Evolutionary conservation across 2,888 invertebrate genomes (phyloP).

Genomic region (Eupithecia tripunctaria): DNA sequence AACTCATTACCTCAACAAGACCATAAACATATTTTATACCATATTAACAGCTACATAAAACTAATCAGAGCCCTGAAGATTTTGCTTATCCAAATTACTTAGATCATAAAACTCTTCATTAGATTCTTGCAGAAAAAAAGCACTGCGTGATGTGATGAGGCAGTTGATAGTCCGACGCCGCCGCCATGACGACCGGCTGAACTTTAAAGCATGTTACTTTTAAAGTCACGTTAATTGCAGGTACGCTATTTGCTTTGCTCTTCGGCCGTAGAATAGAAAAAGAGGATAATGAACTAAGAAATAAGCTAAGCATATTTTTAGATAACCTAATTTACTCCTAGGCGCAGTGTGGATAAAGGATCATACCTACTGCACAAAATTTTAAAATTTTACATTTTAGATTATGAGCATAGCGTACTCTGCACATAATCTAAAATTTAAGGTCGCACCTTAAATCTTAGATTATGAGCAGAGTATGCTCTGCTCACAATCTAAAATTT

Average conservation of each 20-base stretch:
- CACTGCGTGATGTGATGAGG: constrained; percentile 50
- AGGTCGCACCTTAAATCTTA: no score
- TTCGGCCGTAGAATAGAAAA: constrained; percentile 42
- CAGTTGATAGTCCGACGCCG: constrained; percentile 62
- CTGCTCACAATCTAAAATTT: no score
- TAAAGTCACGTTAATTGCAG: constrained; percentile 76
- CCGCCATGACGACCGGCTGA: constrained; percentile 60
- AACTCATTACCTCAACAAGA: neutral
- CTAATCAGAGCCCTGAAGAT: constrained; percentile 13
- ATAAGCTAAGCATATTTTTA: neutral
- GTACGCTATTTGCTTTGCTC: constrained; percentile 59
- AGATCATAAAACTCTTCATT: constrained; percentile 52
- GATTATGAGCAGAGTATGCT: no score
- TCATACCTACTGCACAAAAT: no score
- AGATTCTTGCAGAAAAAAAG: constrained; percentile 66
- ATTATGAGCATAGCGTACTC: no score
- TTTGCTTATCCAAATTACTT: constrained; percentile 11
- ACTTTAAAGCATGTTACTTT: constrained; percentile 63
- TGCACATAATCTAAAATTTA: no score
- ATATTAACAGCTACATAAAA: neutral
- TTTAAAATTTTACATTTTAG: no score
- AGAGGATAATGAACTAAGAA: neutral
- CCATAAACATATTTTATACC: constrained; percentile 3
- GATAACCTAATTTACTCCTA: neutral
- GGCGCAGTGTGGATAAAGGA: neutral